These are phyloP conservation scores for Caranx ignobilis DNA, from an alignment of 2,113 vertebrate species.

Conservation along the genomic window DNA sequence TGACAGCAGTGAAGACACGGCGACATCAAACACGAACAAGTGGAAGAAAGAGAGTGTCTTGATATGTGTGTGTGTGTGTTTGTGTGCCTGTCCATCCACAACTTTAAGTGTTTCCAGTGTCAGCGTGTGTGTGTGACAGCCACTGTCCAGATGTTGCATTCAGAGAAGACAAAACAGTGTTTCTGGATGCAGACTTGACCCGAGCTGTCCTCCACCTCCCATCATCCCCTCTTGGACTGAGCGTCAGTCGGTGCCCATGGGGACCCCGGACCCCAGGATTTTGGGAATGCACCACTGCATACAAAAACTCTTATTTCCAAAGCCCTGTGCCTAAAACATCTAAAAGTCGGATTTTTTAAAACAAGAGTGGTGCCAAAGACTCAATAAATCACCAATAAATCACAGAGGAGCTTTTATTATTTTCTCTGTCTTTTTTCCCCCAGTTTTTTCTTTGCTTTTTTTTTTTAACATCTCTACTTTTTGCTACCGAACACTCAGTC, in stretches of 20 bases:
- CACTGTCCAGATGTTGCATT: constrained; percentile 55
- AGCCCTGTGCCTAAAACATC: constrained; percentile 84
- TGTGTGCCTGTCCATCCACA: constrained; percentile 60
- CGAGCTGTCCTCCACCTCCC: constrained; percentile 1
- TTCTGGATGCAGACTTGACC: constrained; percentile 7
- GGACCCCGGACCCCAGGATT: constrained; percentile 55
- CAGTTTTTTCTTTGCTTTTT: constrained; percentile 18
- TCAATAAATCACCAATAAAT: constrained; percentile 82
- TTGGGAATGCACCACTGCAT: constrained; percentile 59
- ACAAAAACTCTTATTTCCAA: constrained; percentile 77
- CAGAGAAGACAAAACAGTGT: constrained; percentile 37
- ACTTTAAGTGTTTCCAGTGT: constrained; percentile 59
- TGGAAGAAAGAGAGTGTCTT: constrained; percentile 23
- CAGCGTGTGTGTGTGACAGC: constrained; percentile 45
- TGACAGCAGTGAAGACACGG: constrained; percentile 27
- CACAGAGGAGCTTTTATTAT: constrained; percentile 62
- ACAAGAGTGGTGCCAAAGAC: constrained; percentile 79
- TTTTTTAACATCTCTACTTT: constrained; percentile 47
- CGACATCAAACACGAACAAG: constrained; percentile 51
- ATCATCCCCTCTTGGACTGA: background rate
- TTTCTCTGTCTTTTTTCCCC: constrained; percentile 41
- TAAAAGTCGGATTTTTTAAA: constrained; percentile 81
- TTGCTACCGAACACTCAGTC: constrained; percentile 77
- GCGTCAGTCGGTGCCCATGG: constrained; percentile 23
- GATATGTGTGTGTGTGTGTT: constrained; percentile 19